Evolutionary conservation across 2,113 vertebrate species (phyloP).

Genomic region (Passerina amoena): DNA sequence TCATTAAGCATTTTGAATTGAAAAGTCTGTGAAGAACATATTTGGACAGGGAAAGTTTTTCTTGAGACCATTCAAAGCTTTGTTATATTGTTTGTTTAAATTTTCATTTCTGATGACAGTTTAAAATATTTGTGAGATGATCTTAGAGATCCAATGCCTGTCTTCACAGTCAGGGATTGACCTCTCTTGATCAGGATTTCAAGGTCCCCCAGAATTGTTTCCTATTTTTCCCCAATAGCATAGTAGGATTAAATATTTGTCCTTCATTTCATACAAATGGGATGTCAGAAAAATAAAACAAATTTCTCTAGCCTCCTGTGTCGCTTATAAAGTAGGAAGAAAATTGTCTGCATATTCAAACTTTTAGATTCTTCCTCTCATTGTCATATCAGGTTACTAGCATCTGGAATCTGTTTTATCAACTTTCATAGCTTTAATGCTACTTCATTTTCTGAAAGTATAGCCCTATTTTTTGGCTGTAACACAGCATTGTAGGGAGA

Average conservation of each 20-base stretch:
- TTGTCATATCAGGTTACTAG: neutral
- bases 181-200: neutral
- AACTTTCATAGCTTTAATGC: neutral
- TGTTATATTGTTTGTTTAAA: neutral
- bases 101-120: neutral
- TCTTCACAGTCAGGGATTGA: neutral
- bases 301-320: neutral
- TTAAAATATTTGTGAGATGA: neutral
- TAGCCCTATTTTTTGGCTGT: neutral
- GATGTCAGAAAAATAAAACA: neutral
- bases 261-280: neutral
- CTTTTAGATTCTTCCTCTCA: neutral
- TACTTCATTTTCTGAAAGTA: neutral
- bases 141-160: neutral
- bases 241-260: neutral
- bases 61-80: neutral
- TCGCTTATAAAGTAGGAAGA: neutral
- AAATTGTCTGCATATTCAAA: neutral
- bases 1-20: neutral
- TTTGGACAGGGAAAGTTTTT: neutral
- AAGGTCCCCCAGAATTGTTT: neutral
- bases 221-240: neutral
- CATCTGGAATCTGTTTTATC: neutral
- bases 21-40: neutral
- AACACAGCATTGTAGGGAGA: neutral